Percentiles rank a stretch among this genome's conserved stretches.
These are phyloP conservation scores for Pteromalus puparum DNA, from an alignment of 1,140 invertebrate species.

Conservation along the genomic window DNA sequence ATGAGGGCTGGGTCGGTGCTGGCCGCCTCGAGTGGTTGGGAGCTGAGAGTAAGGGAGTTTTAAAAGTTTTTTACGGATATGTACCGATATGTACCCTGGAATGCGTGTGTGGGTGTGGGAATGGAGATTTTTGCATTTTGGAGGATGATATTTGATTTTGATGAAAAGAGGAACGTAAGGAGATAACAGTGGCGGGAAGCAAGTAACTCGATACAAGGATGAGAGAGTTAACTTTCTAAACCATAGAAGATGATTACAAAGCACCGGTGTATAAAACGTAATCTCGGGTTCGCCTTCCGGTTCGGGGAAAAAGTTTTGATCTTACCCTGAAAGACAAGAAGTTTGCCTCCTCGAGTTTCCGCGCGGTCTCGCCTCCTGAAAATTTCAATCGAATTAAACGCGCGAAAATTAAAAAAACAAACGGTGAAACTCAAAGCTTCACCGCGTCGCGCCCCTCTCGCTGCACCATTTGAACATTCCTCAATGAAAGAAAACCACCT, in stretches of 20 bases:
- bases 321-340: not conserved
- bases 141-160: too few relatives aligned
- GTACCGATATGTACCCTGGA: not conserved
- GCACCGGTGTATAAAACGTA: not conserved
- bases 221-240: not conserved
- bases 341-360: too few relatives aligned
- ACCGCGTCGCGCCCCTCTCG: not conserved
- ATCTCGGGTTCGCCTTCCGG: not conserved
- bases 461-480: not conserved
- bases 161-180: too few relatives aligned
- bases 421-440: not conserved
- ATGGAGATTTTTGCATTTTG: not conserved
- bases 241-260: not conserved
- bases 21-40: constrained; percentile 15
- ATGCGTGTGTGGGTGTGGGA: not conserved
- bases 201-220: not conserved
- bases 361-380: not conserved
- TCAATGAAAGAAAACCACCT: not conserved
- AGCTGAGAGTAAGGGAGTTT: constrained; percentile 42
- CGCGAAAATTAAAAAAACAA: not conserved
- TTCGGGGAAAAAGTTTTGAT: not conserved
- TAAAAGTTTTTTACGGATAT: not conserved
- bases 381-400: not conserved
- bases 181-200: not conserved
- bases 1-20: not conserved